phyloP scores from a whole-genome alignment of 92 coral and sea anemone genomes.

The Umimayanthus kanabou region DNA sequence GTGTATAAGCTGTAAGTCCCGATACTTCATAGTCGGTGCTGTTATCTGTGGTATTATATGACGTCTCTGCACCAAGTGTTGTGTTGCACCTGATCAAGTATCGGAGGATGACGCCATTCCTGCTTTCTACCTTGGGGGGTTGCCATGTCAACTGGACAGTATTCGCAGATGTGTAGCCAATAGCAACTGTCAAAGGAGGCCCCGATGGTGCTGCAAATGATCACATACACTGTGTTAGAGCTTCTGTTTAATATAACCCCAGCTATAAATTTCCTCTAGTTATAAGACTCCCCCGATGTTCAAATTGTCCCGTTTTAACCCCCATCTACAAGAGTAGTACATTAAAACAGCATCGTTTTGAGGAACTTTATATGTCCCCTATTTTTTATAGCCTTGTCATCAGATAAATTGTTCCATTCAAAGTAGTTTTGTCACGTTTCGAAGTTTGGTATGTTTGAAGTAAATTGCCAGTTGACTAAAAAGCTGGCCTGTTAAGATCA shows the following conservation, averaged over 20 bases:
- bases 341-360: neutral
- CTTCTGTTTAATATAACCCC: neutral
- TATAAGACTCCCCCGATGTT: no score
- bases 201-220: slow-evolving; percentile 29
- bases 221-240: neutral
- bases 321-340: neutral
- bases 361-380: no score
- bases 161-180: neutral
- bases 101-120: slow-evolving; percentile 24
- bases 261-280: neutral
- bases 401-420: no score
- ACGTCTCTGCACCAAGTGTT: slow-evolving; percentile 6
- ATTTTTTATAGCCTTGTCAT: no score
- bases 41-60: slow-evolving; percentile 25
- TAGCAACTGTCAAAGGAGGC: slow-evolving; percentile 20
- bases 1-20: slow-evolving; percentile 25
- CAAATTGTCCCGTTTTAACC: neutral
- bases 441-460: no score
- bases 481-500: no score
- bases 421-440: no score
- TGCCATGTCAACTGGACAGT: slow-evolving; percentile 16
- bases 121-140: slow-evolving; percentile 7
- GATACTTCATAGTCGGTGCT: slow-evolving; percentile 22
- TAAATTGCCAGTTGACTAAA: no score
- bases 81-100: slow-evolving; percentile 18